A percentile compares a stretch with the other conserved stretches of the same genome.
Evolutionary conservation across 2,113 vertebrate species (phyloP).

Genomic region (Embiotoca jacksoni): DNA sequence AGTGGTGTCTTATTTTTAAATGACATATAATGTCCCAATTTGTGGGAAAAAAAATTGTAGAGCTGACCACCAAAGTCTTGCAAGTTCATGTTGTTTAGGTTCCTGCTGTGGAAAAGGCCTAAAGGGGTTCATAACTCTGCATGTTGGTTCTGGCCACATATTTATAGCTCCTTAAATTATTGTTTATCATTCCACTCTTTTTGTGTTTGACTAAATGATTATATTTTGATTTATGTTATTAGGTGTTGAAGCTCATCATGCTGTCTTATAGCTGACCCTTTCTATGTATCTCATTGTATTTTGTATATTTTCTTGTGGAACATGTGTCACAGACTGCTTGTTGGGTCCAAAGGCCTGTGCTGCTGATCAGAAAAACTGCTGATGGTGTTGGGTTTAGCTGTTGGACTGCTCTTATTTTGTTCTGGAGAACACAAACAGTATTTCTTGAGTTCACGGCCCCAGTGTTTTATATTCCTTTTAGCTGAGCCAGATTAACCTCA

Average conservation of each 20-base stretch:
- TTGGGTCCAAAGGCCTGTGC: slow-evolving; percentile 34
- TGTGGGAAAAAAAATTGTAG: slow-evolving; percentile 12
- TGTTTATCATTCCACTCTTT: slow-evolving; percentile 44
- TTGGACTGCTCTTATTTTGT: slow-evolving; percentile 16
- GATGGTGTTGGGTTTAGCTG: not conserved
- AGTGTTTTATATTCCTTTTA: slow-evolving; percentile 49
- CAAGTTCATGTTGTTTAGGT: slow-evolving; percentile 21
- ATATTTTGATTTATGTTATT: slow-evolving; percentile 42
- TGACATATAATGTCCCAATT: not conserved
- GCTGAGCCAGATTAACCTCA: slow-evolving; percentile 44
- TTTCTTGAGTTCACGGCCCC: slow-evolving; percentile 34
- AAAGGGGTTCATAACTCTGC: slow-evolving; percentile 27
- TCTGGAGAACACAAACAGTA: slow-evolving; percentile 25
- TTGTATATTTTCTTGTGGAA: slow-evolving; percentile 25
- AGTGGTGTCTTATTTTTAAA: not conserved
- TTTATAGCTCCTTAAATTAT: slow-evolving; percentile 8
- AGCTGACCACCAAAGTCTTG: not conserved
- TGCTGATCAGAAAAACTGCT: slow-evolving; percentile 4
- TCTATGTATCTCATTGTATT: slow-evolving; percentile 32
- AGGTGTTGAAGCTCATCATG: slow-evolving; percentile 29
- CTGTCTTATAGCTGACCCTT: slow-evolving; percentile 21
- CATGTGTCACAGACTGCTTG: slow-evolving; percentile 66
- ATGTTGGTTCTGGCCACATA: slow-evolving; percentile 31
- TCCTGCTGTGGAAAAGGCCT: slow-evolving; percentile 53
- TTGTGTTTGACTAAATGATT: slow-evolving; percentile 32